A percentile compares a stretch with the other conserved stretches of the same genome.
Conservation (phyloP, 2,113 vertebrate species). For the Atherinomorus stipes region DNA sequence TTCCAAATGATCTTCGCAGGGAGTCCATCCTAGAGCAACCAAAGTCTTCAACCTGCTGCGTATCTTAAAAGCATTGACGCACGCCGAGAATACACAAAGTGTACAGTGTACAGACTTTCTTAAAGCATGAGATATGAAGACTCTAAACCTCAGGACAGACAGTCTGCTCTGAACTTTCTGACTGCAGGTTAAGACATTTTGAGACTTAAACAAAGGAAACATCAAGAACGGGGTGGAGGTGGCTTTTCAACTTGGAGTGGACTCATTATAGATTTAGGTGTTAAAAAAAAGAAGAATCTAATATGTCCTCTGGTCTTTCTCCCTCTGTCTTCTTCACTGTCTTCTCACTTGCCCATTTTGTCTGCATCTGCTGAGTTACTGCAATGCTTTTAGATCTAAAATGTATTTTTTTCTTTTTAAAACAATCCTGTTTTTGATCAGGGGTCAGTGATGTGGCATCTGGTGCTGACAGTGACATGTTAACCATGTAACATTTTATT, state of each 20-base stretch:
- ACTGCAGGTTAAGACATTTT: slow-evolving; percentile 5
- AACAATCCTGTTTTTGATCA: slow-evolving; percentile 13
- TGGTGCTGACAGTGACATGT: slow-evolving; percentile 40
- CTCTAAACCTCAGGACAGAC: slow-evolving; percentile 19
- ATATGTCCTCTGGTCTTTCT: neutral
- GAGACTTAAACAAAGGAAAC: slow-evolving; percentile 2
- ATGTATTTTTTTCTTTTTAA: neutral
- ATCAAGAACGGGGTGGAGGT: slow-evolving; percentile 7
- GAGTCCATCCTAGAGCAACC: slow-evolving; percentile 80
- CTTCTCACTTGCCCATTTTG: neutral
- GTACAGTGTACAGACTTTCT: slow-evolving; percentile 14
- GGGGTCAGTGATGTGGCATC: slow-evolving; percentile 13
- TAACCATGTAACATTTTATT: slow-evolving; percentile 26
- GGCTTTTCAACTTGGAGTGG: slow-evolving; percentile 19
- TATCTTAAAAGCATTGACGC: slow-evolving; percentile 70
- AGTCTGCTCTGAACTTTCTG: slow-evolving; percentile 26
- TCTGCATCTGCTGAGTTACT: slow-evolving; percentile 17
- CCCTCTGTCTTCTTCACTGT: neutral
- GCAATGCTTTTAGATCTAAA: slow-evolving; percentile 38
- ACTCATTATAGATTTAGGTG: slow-evolving; percentile 25
- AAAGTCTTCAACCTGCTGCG: slow-evolving; percentile 88
- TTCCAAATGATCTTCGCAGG: slow-evolving; percentile 86
- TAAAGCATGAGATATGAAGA: slow-evolving; percentile 1
- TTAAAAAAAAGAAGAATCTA: slow-evolving; percentile 1
- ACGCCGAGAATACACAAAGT: slow-evolving; percentile 2